These are phyloP conservation scores for Lasioglossum morio DNA, from an alignment of 2,888 invertebrate species.

Conservation along the genomic window DNA sequence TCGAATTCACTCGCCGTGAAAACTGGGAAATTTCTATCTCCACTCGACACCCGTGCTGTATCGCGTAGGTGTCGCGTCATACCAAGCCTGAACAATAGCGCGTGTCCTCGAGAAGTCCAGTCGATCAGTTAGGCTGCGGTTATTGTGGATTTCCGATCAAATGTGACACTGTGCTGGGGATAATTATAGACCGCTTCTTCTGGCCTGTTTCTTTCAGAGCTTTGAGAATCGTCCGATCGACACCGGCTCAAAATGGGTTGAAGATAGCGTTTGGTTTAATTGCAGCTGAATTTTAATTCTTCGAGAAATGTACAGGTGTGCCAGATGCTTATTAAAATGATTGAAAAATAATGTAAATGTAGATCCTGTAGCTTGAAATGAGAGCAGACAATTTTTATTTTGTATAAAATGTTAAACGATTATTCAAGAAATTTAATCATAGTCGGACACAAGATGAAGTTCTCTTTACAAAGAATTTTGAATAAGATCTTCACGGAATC, in stretches of 20 bases:
- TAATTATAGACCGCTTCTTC: constrained; percentile 1
- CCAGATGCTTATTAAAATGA: too few species aligned
- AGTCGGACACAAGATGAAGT: too few species aligned
- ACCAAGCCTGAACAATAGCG: neutral
- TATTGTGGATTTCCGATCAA: constrained; percentile 2
- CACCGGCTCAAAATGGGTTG: neutral
- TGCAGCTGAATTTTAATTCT: neutral
- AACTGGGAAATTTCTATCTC: constrained; percentile 16
- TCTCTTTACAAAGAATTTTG: too few species aligned
- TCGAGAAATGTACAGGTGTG: neutral
- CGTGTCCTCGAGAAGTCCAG: constrained; percentile 10
- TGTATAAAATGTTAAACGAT: too few species aligned
- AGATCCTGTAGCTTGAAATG: too few species aligned
- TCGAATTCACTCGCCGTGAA: constrained; percentile 5
- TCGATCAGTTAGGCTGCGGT: neutral
- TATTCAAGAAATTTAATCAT: too few species aligned
- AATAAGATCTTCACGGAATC: too few species aligned
- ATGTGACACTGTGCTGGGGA: neutral
- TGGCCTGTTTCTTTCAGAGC: too few species aligned
- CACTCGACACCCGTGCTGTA: neutral
- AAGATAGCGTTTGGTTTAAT: neutral
- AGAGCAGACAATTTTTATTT: too few species aligned
- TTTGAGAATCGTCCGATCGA: neutral
- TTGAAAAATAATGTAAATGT: too few species aligned
- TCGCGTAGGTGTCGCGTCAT: neutral